Base-by-base conservation (phyloP, 2,888 invertebrate genomes). In the Hemicrepidius hirtus region DNA sequence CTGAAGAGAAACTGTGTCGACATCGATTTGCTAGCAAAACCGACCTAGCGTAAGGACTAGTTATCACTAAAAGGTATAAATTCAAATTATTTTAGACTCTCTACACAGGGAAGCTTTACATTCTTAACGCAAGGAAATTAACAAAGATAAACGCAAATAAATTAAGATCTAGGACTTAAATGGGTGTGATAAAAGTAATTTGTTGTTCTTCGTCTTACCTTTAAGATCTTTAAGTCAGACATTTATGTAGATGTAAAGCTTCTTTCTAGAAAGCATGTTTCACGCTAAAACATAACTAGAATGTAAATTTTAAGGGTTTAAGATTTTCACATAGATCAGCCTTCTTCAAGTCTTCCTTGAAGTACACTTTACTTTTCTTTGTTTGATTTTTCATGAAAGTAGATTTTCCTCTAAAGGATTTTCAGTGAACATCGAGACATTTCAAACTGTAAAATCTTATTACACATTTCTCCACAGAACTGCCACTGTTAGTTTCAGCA, bases 141-240 rank as follows among this genome's bases (percentile, higher is more conserved):
- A 53, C 53, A 5, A 10, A 53, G 24, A 53, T 53, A 53, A 53
- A 53, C 28, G 24, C 12, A 53, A 21, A 28, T 21, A 53, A 53
- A 53, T 53, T 53, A 13, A 24, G 10, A 53, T 21, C n/a, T 28
- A 21, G 53, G 53, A 32, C 46, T 53, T 53, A 53, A 53, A 53
- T 53, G 1, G 28, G 7, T 13, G 53, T 21, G 10, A 49, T 49
- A 49, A 49, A 49, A 49, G 49, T 53, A 53, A 53, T 53, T 53
- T 53, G 53, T 28, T 24, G 59, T 59, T 20, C 24, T 24, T 7
- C 6, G 10, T 53, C n/a, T 24, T 59, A 59, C 59, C 59, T 59
- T n/a, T 59, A 59, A 59, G 35, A 20, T 59, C 59, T 59, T 59
- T 59, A 13, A 35, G 37, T 37, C 59, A 18, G 59, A 18, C 35